Base-by-base conservation (phyloP, 2,113 vertebrate species). In the Butorides virescens region DNA sequence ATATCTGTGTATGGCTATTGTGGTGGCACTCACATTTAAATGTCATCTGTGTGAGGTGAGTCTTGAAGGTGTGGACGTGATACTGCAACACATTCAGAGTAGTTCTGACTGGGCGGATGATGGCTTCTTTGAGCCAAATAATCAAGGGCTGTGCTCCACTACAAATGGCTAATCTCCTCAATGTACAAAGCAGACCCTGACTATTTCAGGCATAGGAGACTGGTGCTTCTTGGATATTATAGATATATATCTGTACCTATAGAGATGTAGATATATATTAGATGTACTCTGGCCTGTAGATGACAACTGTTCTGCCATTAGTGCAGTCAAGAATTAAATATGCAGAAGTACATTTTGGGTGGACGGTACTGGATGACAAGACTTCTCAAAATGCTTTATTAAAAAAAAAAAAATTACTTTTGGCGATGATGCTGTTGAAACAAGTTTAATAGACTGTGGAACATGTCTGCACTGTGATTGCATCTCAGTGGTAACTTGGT, bases 71-170 rank as follows among this genome's bases (percentile, higher is more conserved):
- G 75, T 3, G 15, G 58, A 26, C 3, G 23, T 21, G 7, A 65
- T 84, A 59, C 7, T 88, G 47, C 62, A 91, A 13, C 74, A 50
- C 26, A 65, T 94, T 88, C 37, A 37, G 46, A 50, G 22, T 27
- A 30, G 46, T 72, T 90, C 49, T 90, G n/a, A 58, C 52, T 65
- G 42, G 36, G 55, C 30, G 77, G 49, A 42, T 62, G 59, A 46
- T 80, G 25, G 52, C 30, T 86, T 78, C n/a, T 89, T 86, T 67
- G 39, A 82, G 77, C 27, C 74, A 83, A 71, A 67, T 76, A 77
- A 65, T 85, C 71, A 96, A 97, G 96, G 96, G 88, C 90, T 93
- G 83, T 79, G 49, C 27, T 90, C 46, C 81, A 72, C 56, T 89
- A 82, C 91, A 93, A 83, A 87, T 20, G 47, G 72, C 59, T 74